A percentile compares a stretch with the other conserved stretches of the same genome.
Evolutionary conservation across 1,140 invertebrate species (phyloP).

Genomic region (Melitaea cinxia): DNA sequence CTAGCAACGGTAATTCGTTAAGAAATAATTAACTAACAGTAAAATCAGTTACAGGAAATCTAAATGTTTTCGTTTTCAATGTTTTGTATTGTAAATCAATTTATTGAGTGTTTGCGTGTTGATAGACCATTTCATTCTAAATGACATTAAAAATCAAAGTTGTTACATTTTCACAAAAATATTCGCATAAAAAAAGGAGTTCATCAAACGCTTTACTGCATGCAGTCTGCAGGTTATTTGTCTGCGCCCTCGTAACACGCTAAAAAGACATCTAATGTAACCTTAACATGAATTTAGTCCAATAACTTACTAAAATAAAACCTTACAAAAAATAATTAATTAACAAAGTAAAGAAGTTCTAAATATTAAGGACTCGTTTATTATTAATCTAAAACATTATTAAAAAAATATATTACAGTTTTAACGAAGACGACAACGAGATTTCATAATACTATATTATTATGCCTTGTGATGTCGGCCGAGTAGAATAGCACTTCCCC

Average conservation of each 20-base stretch:
- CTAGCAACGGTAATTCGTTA: not conserved
- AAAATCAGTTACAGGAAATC: not conserved
- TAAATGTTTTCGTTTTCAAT: not conserved
- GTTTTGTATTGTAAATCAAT: not conserved
- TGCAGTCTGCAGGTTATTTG: slow-evolving; percentile 9
- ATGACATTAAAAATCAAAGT: slow-evolving; percentile 8
- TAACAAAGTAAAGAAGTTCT: too few relatives aligned
- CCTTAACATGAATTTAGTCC: too few relatives aligned
- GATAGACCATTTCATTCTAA: slow-evolving; percentile 7
- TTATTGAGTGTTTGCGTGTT: slow-evolving; percentile 13
- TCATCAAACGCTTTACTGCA: slow-evolving; percentile 12
- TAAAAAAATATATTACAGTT: too few relatives aligned
- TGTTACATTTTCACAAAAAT: slow-evolving; percentile 15
- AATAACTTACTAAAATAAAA: too few relatives aligned
- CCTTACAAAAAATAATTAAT: too few relatives aligned
- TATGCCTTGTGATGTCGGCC: too few relatives aligned
- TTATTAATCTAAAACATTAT: too few relatives aligned
- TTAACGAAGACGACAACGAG: too few relatives aligned
- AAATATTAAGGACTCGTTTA: too few relatives aligned
- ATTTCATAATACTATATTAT: too few relatives aligned
- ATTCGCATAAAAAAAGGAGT: slow-evolving; percentile 19
- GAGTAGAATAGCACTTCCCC: too few relatives aligned
- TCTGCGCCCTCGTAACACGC: slow-evolving; percentile 16
- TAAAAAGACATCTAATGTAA: slow-evolving; percentile 24
- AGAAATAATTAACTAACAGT: not conserved